Evolutionary conservation across 2,797 vertebrate genomes (phyloP).

Genomic region (Argya squamiceps): DNA sequence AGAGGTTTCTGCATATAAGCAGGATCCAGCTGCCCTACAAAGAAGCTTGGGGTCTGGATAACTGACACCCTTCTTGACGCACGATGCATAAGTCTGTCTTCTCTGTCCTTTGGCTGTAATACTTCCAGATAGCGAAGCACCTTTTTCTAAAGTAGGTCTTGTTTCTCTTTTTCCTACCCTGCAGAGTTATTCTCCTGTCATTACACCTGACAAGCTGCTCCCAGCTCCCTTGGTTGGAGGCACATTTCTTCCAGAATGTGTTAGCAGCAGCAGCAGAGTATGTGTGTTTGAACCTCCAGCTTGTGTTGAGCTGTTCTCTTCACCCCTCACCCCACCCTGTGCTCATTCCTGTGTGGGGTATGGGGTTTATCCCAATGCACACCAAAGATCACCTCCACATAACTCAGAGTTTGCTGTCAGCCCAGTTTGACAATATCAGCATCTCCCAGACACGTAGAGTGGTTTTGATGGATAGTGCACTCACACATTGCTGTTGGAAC

Average conservation of each 20-base stretch:
- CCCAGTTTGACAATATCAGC: not conserved
- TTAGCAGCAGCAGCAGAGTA: not conserved
- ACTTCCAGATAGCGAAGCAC: not conserved
- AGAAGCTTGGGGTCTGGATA: not conserved
- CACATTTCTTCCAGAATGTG: not conserved
- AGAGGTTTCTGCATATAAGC: not conserved
- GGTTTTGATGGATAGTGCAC: not conserved
- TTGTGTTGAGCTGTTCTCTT: not conserved
- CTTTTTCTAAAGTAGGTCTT: not conserved
- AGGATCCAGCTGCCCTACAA: not conserved
- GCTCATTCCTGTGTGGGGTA: not conserved
- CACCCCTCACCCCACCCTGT: not conserved
- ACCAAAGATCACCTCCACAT: not conserved
- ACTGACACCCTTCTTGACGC: not conserved
- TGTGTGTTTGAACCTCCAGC: not conserved
- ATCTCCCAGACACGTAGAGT: fast-evolving
- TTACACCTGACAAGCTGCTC: not conserved
- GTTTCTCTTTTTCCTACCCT: not conserved
- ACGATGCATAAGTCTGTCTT: not conserved
- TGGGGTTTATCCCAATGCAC: not conserved
- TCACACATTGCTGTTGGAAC: not conserved
- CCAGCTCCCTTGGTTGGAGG: not conserved
- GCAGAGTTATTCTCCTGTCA: not conserved
- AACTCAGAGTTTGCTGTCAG: not conserved
- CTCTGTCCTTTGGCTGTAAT: not conserved